phyloP scores from a whole-genome alignment of 2,113 vertebrate species.

The Odontophorus gujanensis region DNA sequence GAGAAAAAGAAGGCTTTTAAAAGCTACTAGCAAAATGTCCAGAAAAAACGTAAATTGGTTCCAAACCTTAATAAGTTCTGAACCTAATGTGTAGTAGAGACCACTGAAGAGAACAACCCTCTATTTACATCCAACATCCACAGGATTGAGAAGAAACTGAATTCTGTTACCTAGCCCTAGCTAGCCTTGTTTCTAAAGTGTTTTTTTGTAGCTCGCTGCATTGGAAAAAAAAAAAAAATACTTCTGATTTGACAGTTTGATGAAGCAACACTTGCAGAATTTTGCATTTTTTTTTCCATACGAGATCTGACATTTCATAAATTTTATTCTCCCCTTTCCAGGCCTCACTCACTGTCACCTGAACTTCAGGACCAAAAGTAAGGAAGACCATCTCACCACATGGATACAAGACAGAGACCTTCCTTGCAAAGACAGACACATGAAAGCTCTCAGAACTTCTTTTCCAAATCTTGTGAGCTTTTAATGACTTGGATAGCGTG shows the following conservation, averaged over 20 bases:
- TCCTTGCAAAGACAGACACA: slow-evolving; percentile 59
- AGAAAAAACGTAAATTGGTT: neutral
- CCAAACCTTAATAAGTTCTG: neutral
- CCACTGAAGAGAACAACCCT: neutral
- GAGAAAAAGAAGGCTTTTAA: slow-evolving; percentile 26
- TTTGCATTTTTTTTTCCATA: neutral
- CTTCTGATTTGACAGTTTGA: neutral
- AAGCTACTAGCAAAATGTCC: neutral
- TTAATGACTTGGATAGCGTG: slow-evolving; percentile 73
- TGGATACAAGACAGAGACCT: slow-evolving; percentile 39
- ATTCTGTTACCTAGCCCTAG: neutral
- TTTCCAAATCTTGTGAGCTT: slow-evolving; percentile 69
- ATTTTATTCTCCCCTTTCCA: slow-evolving; percentile 31
- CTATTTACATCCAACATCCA: neutral
- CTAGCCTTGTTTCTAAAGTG: neutral
- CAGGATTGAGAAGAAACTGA: neutral
- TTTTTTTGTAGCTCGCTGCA: neutral
- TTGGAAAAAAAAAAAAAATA: neutral
- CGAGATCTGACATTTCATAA: neutral
- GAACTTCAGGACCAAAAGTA: slow-evolving; percentile 38
- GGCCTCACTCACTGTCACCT: slow-evolving; percentile 38
- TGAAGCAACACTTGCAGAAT: neutral
- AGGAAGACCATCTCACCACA: slow-evolving; percentile 29
- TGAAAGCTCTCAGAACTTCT: slow-evolving; percentile 73
- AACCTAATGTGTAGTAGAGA: neutral